Evolutionary conservation across 2,888 invertebrate genomes (phyloP), one percentile per base, ranked within the genome.

Genomic region (Atrina japonica): DNA sequence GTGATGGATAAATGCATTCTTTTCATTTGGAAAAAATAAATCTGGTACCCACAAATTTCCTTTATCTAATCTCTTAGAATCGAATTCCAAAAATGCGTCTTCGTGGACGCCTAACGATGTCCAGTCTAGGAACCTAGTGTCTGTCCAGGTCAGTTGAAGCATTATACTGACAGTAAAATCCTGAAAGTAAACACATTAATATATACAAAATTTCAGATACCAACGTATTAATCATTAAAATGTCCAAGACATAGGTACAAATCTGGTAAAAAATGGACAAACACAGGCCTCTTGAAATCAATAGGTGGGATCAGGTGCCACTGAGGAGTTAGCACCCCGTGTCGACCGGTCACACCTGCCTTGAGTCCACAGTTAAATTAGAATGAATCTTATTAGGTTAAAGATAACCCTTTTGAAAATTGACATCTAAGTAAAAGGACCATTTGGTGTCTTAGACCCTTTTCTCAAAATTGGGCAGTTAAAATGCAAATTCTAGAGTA

Each of bases 1-100:
- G 91, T 97, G 96, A 93, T 98, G 97, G 68, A 86, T 89, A 91
- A 97, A 97, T 65, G 98, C 98, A 90, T 97, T 96, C 91, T 98
- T 98, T 92, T 98, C 98, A 90, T 98, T 98, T 68, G 97, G 96
- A 92, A 98, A 98, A 93, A 98, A 98, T 83, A 98, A 93, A 93
- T 99, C 98, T 41, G 98, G 98, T 95, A 98, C 97, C 98, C 98
- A 99, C 70, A 98, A 96, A 14, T 52, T 47, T 5, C 35, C 35
- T 84, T 97, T 94, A 92, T 96, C 96, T 66, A 89, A 76, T 59
- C 88, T 85, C 75, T 87, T 88, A 30, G 85, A 81, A 68, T 89
- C 88, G 27, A 97, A 96, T 91, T 97, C 97, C 66, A 97, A 97
- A 88, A 97, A 93, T 9, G 73, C 72, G 1, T 79, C 63, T 27